These are phyloP conservation scores for Nipponia nippon DNA, from an alignment of 2,113 vertebrate species.

Conservation along the genomic window DNA sequence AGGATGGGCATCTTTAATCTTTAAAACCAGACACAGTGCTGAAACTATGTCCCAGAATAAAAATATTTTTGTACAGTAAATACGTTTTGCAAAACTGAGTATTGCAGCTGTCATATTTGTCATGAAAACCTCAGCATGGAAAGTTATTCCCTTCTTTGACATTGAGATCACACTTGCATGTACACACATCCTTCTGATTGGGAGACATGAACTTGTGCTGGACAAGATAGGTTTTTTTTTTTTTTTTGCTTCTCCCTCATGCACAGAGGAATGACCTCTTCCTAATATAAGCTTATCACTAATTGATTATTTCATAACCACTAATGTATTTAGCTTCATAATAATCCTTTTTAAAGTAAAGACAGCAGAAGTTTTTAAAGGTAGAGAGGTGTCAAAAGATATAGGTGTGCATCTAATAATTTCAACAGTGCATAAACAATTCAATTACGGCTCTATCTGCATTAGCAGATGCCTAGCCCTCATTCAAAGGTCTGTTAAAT, in stretches of 20 bases:
- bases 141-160: background rate
- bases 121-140: background rate
- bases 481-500: background rate
- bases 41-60: conserved; percentile 1
- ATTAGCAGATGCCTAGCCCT: background rate
- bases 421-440: background rate
- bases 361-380: background rate
- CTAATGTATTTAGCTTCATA: background rate
- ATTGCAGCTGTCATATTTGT: background rate
- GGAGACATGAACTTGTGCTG: background rate
- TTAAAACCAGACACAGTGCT: background rate
- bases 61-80: conserved; percentile 33
- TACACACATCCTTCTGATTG: background rate
- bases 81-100: background rate
- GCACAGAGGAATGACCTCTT: background rate
- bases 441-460: background rate
- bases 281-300: background rate
- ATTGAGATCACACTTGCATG: background rate
- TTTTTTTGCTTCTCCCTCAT: background rate
- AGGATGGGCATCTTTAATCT: conserved; percentile 51
- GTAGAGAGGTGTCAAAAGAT: background rate
- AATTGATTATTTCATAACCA: background rate
- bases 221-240: background rate
- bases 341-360: background rate
- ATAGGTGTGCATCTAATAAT: background rate